Base-by-base conservation (phyloP, 1,140 invertebrate species). In the Lasioglossum albipes region DNA sequence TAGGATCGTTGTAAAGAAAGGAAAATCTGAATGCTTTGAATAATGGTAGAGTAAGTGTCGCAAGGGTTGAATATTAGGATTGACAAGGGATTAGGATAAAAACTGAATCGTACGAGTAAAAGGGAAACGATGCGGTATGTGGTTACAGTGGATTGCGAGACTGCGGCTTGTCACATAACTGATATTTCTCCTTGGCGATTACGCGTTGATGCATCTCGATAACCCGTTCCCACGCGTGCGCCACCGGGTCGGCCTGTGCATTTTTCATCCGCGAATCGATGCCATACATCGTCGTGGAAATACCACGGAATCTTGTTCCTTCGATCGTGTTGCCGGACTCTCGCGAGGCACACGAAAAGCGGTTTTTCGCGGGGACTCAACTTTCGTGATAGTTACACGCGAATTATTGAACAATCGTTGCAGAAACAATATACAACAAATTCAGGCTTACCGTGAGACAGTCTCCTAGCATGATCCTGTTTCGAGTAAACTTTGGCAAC, bases 401-500 rank as follows among this genome's bases (percentile, higher is more conserved):
- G 57, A n/a, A 9, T 6, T 20, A n/a, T 20, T 20, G 5, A 7
- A 22, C 18, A n/a, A 20, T 0, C 7, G 20, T 2, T 7, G 20
- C 36, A 36, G 36, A 36, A 36, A 36, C 36, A 36, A 36, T 36
- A 5, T 36, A 36, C 36, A 36, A 36, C 36, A 36, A 36, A 36
- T 36, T 36, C 36, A 36, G 16, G 36, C 85, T 68, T 70, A 92
- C 91, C 90, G 70, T 92, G 91, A 31, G 91, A 90, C 31, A 91
- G 45, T 79, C 89, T 87, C 12, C 88, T 85, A 68, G 91, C 70
- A 64, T 88, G 83, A 71, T 91, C 90, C 81, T 91, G 91, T 65
- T 92, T 92, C 36, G 92, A 92, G 88, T 94, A 93, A 22, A 94
- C 89, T 84, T 92, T 91, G 36, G 92, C 92, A 7, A 94, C 92